These are phyloP conservation scores for Porites rus DNA, from an alignment of 92 coral and sea anemone genomes.

Conservation along the genomic window DNA sequence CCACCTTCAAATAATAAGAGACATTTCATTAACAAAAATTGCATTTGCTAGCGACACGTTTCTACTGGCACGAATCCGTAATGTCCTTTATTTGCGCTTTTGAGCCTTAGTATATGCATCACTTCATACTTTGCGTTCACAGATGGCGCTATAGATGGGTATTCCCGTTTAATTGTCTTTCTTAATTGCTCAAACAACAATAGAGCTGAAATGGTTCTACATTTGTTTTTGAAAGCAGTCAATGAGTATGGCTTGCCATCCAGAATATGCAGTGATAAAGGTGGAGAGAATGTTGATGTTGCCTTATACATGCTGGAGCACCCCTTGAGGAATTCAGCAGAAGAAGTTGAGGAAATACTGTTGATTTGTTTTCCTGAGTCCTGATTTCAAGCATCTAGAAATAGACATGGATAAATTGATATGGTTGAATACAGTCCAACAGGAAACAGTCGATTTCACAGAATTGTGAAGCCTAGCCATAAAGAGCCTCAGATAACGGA, in stretches of 20 bases:
- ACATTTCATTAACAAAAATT: too few species aligned
- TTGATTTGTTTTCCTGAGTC: neutral
- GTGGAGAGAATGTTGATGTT: constrained; percentile 36
- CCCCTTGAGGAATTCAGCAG: neutral
- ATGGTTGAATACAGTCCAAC: constrained; percentile 41
- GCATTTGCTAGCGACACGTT: too few species aligned
- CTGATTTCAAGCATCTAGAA: constrained; percentile 58
- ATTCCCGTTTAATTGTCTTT: constrained; percentile 31
- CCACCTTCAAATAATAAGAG: too few species aligned
- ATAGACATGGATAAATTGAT: constrained; percentile 41
- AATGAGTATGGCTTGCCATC: constrained; percentile 42
- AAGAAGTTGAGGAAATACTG: too few species aligned
- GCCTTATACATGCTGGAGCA: constrained; percentile 44
- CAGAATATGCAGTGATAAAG: constrained; percentile 37
- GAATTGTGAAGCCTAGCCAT: neutral
- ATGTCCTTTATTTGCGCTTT: too few species aligned
- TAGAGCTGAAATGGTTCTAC: constrained; percentile 30
- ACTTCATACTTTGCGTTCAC: too few species aligned
- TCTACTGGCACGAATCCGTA: too few species aligned
- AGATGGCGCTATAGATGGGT: constrained; percentile 52
- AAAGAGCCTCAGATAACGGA: neutral
- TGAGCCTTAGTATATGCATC: too few species aligned
- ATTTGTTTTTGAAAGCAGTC: constrained; percentile 37
- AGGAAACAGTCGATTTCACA: constrained; percentile 43
- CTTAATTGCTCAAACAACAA: constrained; percentile 44